Percentiles rank a stretch among this genome's conserved stretches.
Evolutionary conservation across 2,888 invertebrate genomes (phyloP).

Genomic region (Leptopilina drosophilae): DNA sequence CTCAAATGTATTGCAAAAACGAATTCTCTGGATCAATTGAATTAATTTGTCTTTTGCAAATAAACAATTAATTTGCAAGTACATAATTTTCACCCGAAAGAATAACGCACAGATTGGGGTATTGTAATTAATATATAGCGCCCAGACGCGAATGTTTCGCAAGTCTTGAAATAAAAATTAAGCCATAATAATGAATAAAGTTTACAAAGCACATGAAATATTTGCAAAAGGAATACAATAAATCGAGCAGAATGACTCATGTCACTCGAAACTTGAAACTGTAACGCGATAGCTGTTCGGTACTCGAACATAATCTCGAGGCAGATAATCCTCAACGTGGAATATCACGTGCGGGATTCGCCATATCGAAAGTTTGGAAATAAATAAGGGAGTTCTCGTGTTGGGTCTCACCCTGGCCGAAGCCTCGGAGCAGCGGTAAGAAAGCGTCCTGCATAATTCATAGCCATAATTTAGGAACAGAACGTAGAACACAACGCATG

Average conservation of each 20-base stretch:
- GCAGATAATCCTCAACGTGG: constrained; percentile 11
- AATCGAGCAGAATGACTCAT: neutral
- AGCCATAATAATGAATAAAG: too few relatives aligned
- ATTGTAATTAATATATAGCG: too few relatives aligned
- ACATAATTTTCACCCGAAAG: too few relatives aligned
- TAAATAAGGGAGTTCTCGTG: constrained; percentile 34
- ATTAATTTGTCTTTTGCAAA: too few relatives aligned
- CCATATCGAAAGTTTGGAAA: constrained; percentile 32
- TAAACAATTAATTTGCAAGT: too few relatives aligned
- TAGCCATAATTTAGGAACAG: neutral
- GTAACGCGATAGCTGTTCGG: constrained; percentile 12
- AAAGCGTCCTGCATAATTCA: constrained; percentile 31
- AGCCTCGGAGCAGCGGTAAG: neutral
- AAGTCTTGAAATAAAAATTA: neutral
- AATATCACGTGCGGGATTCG: constrained; percentile 11
- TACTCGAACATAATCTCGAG: neutral
- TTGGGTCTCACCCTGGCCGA: constrained; percentile 6
- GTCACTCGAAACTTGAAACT: constrained; percentile 3
- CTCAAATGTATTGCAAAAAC: too few relatives aligned
- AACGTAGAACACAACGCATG: neutral
- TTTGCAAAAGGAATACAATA: too few relatives aligned
- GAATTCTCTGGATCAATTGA: too few relatives aligned
- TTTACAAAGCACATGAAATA: too few relatives aligned
- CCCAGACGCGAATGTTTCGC: too few relatives aligned
- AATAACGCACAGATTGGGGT: too few relatives aligned